Evolutionary conservation across 2,113 vertebrate species (phyloP), one percentile per base, ranked within the genome.

Genomic region (Aptenodytes forsteri): DNA sequence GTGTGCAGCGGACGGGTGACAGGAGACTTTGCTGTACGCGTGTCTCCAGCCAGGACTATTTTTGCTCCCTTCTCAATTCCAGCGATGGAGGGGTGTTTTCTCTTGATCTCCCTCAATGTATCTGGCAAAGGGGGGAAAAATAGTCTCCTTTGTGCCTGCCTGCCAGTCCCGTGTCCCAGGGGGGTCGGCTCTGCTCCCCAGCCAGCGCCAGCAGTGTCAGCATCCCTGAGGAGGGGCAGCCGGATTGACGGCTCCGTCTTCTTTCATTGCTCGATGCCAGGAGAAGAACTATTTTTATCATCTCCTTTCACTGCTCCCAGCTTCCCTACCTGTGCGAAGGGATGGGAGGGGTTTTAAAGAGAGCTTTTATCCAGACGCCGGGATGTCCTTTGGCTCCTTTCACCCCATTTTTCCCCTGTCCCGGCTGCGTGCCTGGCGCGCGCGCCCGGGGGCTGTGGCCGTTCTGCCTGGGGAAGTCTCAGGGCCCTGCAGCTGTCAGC

Each of bases 381-480:
- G 54, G 64, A 15, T 69, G 59, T 0, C 5, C 19, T 55, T 6
- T 9, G 54, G 15, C 49, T 64, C 18, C 27, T 64, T 22, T 30
- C 0, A 0, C 50, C 17, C 49, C 0, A 1, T 47, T 80, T 62
- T 29, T 1, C 21, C 15, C 50, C 34, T 4, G 1, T 34, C 50
- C 40, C 23, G 1, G 56, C 54, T 56, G 34, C 3, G 16, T 38
- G 44, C 52, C 36, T 3, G 3, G 21, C 4, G 32, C 1, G 3
- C 7, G 66, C 1, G 3, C 46, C 17, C 2, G 5, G 17, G 44
- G 23, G 21, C 47, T 58, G 76, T 0, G 17, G 36, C 32, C 5
- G 3, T 13, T 27, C 22, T 10, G 42, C 67, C 65, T 2, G 19
- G 50, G 79, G 52, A 42, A 4, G 34, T 30, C n/a, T 54, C 1